Conservation (phyloP, 2,888 invertebrate species). For the Synergus itoensis region DNA sequence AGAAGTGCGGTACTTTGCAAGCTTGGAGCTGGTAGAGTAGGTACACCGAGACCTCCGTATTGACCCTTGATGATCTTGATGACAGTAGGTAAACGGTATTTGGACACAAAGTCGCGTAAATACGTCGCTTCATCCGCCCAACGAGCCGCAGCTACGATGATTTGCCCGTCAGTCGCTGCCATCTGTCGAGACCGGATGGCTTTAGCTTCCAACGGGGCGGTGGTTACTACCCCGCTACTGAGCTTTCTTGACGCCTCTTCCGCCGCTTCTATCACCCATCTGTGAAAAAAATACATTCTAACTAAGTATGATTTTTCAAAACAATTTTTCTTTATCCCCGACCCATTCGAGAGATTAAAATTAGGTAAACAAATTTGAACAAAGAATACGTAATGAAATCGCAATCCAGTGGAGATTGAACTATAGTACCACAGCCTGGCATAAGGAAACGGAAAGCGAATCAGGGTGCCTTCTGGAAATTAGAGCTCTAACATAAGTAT, state of each 20-base stretch:
- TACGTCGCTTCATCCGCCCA: conserved; percentile 87
- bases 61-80: conserved; percentile 96
- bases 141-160: conserved; percentile 91
- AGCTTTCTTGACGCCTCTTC: conserved; percentile 42
- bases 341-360: too few species aligned
- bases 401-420: too few species aligned
- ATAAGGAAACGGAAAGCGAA: neutral
- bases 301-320: neutral
- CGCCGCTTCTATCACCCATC: conserved; percentile 71
- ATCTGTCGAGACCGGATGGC: conserved; percentile 76
- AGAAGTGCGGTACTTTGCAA: conserved; percentile 92
- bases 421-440: too few species aligned
- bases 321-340: too few species aligned
- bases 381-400: neutral
- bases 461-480: neutral
- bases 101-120: conserved; percentile 86
- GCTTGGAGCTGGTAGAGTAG: conserved; percentile 91
- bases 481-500: neutral
- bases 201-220: conserved; percentile 51
- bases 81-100: conserved; percentile 89
- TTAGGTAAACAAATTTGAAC: neutral
- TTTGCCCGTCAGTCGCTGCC: conserved; percentile 95
- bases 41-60: conserved; percentile 94
- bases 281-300: conserved; percentile 57
- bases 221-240: conserved; percentile 47